These are phyloP conservation scores for Andricus quercusramuli DNA, from an alignment of 2,888 invertebrate species.

Conservation along the genomic window DNA sequence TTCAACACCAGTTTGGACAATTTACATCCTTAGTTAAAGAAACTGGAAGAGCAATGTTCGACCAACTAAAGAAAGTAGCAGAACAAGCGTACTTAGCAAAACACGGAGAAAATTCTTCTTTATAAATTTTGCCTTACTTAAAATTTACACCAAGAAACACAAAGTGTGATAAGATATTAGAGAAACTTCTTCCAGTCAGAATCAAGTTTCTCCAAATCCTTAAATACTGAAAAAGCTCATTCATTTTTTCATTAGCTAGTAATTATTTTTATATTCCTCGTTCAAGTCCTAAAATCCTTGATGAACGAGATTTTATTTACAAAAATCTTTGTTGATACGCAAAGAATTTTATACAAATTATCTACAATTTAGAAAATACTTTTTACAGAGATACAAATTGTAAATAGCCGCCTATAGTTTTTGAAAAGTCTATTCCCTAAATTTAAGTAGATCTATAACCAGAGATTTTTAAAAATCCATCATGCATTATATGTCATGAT, in stretches of 20 bases:
- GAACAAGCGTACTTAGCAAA: slow-evolving; percentile 76
- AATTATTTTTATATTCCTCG: neutral
- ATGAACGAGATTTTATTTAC: neutral
- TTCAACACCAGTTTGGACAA: slow-evolving; percentile 80
- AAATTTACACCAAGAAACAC: neutral
- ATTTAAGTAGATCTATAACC: neutral
- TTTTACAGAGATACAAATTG: neutral
- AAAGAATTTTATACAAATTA: neutral
- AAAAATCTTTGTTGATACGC: neutral
- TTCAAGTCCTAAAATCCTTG: neutral
- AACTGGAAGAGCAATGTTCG: slow-evolving; percentile 82
- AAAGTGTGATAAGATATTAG: neutral
- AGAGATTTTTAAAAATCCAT: neutral
- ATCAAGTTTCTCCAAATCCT: neutral
- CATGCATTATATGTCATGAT: neutral
- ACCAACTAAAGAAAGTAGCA: slow-evolving; percentile 79
- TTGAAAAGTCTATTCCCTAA: neutral
- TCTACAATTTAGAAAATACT: neutral
- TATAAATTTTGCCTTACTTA: neutral
- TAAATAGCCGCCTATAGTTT: neutral
- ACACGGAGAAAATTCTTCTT: slow-evolving; percentile 46
- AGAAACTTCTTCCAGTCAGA: neutral
- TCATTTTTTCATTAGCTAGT: neutral
- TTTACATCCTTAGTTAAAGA: slow-evolving; percentile 82
- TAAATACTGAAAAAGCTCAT: neutral